Base-by-base conservation (phyloP, 2,888 invertebrate genomes). In the Dasysyrphus albostriatus region DNA sequence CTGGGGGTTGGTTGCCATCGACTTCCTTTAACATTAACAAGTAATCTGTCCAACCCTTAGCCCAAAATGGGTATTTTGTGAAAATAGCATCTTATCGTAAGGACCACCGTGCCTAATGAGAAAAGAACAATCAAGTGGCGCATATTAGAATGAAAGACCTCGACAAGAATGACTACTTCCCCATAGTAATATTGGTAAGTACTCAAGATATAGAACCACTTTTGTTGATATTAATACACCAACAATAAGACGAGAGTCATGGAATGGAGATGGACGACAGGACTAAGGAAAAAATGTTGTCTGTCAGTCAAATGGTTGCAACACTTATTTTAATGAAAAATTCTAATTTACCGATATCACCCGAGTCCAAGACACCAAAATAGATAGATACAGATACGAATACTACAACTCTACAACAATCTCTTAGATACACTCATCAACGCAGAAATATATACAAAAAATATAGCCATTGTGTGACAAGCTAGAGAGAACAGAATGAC, bases 271-370 rank as follows among this genome's bases (percentile, higher is more conserved):
- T 32, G 47, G 32, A 65, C 32, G 19, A 39, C 19, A 58, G 5
- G 19, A n/a, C 19, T 12, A 47, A 42, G 7, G 10, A 44, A 74
- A 76, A 73, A 56, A 61, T 72, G 42, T 67, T 80, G 74, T 78
- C 87, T 87, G 79, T 83, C 89, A 80, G 88, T 88, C 88, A 89
- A 89, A 89, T 88, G 88, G 82, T 88, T 83, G 88, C 88, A 88
- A 89, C 89, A 89, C 89, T 89, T 89, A 89, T 88, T 88, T 85
- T 89, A 89, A 89, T 89, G 88, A 89, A 89, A 89, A 89, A 89
- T 89, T 89, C 89, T 89, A 89, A 89, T 89, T 88, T 88, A 83
- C 88, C 89, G 83, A 88, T 88, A 89, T 88, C 83, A 88, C 69
- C 88, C 83, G 75, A 72, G 59, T 72, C 78, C 76, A 69, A 58